These are phyloP conservation scores for Pleuronectes platessa DNA, from an alignment of 2,113 vertebrate species.

Conservation along the genomic window DNA sequence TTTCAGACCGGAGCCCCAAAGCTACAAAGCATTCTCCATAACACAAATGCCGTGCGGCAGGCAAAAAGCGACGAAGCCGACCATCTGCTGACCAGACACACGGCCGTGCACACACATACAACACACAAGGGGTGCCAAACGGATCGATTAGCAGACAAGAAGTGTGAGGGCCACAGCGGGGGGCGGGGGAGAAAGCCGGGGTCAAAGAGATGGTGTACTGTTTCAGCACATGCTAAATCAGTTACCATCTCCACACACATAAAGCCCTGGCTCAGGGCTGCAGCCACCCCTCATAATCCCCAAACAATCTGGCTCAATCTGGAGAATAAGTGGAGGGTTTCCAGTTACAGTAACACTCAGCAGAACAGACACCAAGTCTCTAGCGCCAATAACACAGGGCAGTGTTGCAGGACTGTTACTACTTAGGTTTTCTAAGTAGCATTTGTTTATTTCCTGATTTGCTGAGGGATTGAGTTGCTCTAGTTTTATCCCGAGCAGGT, in stretches of 20 bases:
- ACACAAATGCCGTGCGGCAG: conserved; percentile 61
- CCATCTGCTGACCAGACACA: conserved; percentile 83
- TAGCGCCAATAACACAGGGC: conserved; percentile 33
- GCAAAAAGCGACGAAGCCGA: conserved; percentile 68
- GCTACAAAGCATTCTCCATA: conserved; percentile 75
- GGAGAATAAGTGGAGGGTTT: conserved; percentile 76
- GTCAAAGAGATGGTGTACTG: conserved; percentile 83
- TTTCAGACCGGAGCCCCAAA: conserved; percentile 77
- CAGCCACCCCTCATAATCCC: conserved; percentile 77
- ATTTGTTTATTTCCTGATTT: conserved; percentile 60
- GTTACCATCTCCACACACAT: conserved; percentile 77
- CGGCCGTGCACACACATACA: conserved; percentile 45
- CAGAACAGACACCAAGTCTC: conserved; percentile 43
- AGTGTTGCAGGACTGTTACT: conserved; percentile 36
- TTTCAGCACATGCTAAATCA: conserved; percentile 87
- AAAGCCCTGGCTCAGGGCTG: conserved; percentile 69
- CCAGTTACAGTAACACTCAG: conserved; percentile 72
- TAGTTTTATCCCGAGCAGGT: conserved; percentile 20
- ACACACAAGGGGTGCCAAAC: conserved; percentile 77
- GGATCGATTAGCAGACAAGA: conserved; percentile 83
- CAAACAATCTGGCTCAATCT: conserved; percentile 81
- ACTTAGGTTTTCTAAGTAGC: conserved; percentile 40
- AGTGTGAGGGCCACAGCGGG: conserved; percentile 77
- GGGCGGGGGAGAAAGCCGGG: conserved; percentile 74
- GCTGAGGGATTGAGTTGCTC: conserved; percentile 27